Evolutionary conservation across 2,113 vertebrate species (phyloP).

Genomic region (Tychaedon coryphoeus): DNA sequence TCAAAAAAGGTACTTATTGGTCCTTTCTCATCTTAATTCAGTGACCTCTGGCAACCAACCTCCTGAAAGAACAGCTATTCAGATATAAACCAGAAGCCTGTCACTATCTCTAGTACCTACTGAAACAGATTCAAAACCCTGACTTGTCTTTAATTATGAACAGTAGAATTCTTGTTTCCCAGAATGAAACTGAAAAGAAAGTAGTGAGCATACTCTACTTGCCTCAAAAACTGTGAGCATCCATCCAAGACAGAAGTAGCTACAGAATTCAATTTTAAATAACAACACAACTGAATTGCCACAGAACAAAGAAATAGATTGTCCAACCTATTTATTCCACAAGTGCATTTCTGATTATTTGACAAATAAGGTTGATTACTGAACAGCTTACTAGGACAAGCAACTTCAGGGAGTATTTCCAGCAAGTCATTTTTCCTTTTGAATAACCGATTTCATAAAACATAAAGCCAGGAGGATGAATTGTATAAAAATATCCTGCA

Average conservation of each 20-base stretch:
- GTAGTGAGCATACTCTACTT: background rate
- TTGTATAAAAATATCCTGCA: background rate
- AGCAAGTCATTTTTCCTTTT: background rate
- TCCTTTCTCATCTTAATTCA: background rate
- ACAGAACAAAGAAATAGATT: background rate
- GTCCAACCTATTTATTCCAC: background rate
- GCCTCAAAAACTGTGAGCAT: background rate
- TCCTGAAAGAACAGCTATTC: background rate
- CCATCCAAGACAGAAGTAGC: background rate
- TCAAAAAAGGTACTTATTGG: background rate
- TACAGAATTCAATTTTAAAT: background rate
- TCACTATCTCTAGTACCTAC: background rate
- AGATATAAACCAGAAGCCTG: background rate
- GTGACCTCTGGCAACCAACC: background rate
- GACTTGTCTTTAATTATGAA: background rate
- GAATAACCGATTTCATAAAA: background rate
- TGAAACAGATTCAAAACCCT: background rate
- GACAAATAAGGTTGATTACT: background rate
- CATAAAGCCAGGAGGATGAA: background rate
- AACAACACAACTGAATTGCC: background rate
- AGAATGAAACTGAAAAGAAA: background rate
- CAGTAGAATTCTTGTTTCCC: background rate
- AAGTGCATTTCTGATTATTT: background rate
- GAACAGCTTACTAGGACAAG: background rate
- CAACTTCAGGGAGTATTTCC: background rate